A percentile compares a stretch with the other conserved stretches of the same genome.
phyloP scores from a whole-genome alignment of 92 coral and sea anemone species.

The Phymanthus crucifer region DNA sequence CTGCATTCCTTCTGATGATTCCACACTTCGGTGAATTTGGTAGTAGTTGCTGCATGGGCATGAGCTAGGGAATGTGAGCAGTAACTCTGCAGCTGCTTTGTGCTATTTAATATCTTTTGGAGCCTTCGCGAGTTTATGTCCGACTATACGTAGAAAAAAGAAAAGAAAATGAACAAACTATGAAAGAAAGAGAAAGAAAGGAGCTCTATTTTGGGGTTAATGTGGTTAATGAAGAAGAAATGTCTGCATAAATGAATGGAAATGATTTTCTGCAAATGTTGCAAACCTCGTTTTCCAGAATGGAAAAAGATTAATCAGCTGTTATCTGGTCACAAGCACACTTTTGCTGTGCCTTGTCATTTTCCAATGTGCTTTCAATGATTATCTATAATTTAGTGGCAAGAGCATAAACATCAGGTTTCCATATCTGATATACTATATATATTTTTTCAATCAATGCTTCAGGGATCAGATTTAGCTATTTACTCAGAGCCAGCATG shows the following conservation, averaged over 20 bases:
- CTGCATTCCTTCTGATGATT: too few relatives aligned
- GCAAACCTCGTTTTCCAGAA: conserved; percentile 80
- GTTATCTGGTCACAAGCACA: conserved; percentile 6
- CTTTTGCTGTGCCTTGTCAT: conserved; percentile 15
- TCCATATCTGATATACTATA: conserved; percentile 16
- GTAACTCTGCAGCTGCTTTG: background rate
- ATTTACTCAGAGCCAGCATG: conserved; percentile 83
- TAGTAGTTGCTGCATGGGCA: background rate
- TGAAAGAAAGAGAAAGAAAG: background rate
- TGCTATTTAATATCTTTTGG: background rate
- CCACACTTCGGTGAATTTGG: too few relatives aligned
- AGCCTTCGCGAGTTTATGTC: background rate
- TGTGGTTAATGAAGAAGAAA: background rate
- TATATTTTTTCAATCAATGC: background rate
- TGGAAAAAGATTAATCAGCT: conserved; percentile 45
- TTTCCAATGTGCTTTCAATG: conserved; percentile 9
- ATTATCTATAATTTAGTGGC: conserved; percentile 20
- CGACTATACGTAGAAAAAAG: background rate
- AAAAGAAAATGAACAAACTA: background rate
- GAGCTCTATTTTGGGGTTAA: background rate
- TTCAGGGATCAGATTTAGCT: conserved; percentile 21
- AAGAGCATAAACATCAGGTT: background rate
- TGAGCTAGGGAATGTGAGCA: background rate
- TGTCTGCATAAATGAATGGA: conserved; percentile 40
- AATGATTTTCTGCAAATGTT: conserved; percentile 58